Evolutionary conservation across 2,888 invertebrate genomes (phyloP), one percentile per base, ranked within the genome.

Genomic region (Nemapogon koenigi): DNA sequence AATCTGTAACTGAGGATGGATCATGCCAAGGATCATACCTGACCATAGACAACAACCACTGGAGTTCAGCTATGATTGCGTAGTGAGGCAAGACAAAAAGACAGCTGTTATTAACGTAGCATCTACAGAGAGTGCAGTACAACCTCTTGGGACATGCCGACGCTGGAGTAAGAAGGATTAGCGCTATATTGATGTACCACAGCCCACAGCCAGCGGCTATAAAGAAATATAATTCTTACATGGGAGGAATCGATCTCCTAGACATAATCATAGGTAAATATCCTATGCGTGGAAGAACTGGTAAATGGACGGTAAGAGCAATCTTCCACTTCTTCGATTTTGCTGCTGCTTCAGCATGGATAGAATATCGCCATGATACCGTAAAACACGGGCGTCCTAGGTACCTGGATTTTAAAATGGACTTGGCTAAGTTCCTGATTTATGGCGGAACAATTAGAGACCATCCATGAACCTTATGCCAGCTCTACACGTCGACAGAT

Each of bases 231-330:
- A 44, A 45, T 25, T 22, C 13, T n/a, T 41, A 27, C 16, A 48
- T 46, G 45, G 48, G 45, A 29, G 48, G 44, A 15, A 45, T 46
- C 26, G 45, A 48, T 37, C 29, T 43, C 10, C 31, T 45, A 26
- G 44, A 43, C 30, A 16, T 41, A 13, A 39, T 44, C 36, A 48
- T 46, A 18, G 42, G 44, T 3, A 44, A 44, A 33, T 48, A 45
- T 36, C 22, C 42, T 15, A 46, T 46, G 43, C 35, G 45, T 4
- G 41, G 41, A 35, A 46, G 46, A 45, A 45, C 46, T 15, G 41
- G 41, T 8, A 49, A 47, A 35, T 47, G 49, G 46, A 49, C 46
- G 17, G 37, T 47, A 2, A 31, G 46, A 33, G 28, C 42, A 37
- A 47, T 43, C 18, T 43, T 43, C 29, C 46, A 46, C 35, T 35